phyloP scores from a whole-genome alignment of 2,113 vertebrate species.

The Salvelinus alpinus region DNA sequence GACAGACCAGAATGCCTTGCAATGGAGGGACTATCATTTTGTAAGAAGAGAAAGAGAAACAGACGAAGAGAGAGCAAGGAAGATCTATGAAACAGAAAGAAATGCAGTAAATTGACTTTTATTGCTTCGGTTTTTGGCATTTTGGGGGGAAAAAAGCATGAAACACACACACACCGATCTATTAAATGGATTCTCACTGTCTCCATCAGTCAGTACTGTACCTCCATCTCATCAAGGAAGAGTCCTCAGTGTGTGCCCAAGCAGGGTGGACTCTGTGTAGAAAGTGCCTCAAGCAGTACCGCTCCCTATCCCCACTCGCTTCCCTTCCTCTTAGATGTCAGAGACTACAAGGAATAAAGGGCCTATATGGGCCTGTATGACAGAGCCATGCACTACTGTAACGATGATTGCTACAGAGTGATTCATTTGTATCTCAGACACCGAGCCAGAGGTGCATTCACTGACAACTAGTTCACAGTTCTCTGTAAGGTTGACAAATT shows the following conservation, averaged over 20 bases:
- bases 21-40: slow-evolving; percentile 80
- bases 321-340: slow-evolving; percentile 52
- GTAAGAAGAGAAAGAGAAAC: slow-evolving; percentile 51
- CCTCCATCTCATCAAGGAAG: slow-evolving; percentile 51
- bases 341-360: slow-evolving; percentile 50
- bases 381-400: not conserved
- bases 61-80: not conserved
- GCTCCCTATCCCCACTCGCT: slow-evolving; percentile 45
- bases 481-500: not conserved
- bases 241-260: slow-evolving; percentile 45
- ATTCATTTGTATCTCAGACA: not conserved
- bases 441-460: not conserved
- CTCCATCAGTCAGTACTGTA: slow-evolving; percentile 33
- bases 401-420: not conserved
- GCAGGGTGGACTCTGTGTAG: slow-evolving; percentile 50
- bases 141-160: too few relatives aligned
- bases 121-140: too few relatives aligned
- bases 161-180: slow-evolving; percentile 26
- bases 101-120: too few relatives aligned
- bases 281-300: slow-evolving; percentile 50
- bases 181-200: slow-evolving; percentile 57
- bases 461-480: not conserved
- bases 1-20: slow-evolving; percentile 83
- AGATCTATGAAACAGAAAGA: too few relatives aligned
- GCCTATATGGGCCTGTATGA: slow-evolving; percentile 9